Conservation (phyloP, 2,113 vertebrate genomes). For the Oreochromis niloticus region DNA sequence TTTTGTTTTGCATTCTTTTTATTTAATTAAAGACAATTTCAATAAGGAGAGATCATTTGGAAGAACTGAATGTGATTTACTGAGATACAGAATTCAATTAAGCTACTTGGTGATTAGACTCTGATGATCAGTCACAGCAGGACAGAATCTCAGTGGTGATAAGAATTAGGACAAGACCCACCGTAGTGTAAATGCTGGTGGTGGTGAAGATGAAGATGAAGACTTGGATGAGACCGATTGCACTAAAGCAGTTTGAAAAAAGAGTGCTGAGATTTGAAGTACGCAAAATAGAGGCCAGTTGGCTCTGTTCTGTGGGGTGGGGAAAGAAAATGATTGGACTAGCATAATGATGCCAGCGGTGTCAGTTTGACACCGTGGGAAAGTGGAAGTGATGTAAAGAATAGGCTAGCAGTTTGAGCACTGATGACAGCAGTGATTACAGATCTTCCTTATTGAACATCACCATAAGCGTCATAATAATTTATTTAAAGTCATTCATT, state of each 20-base stretch:
- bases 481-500: not conserved
- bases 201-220: not conserved
- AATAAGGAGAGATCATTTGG: not conserved
- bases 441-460: not conserved
- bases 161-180: not conserved
- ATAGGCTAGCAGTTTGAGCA: not conserved
- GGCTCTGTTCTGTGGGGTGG: not conserved
- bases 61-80: not conserved
- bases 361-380: fast-evolving
- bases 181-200: not conserved
- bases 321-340: not conserved
- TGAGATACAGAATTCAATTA: not conserved
- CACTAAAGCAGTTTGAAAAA: fast-evolving
- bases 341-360: fast-evolving
- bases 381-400: not conserved
- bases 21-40: not conserved
- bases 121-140: not conserved
- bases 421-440: fast-evolving
- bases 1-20: not conserved
- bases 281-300: not conserved
- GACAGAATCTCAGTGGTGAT: not conserved
- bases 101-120: not conserved
- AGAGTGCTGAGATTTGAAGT: not conserved
- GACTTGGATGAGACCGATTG: not conserved
- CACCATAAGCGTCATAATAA: not conserved